These are phyloP conservation scores for Aphaenogaster floridana DNA, from an alignment of 1,140 invertebrate genomes.

Conservation along the genomic window DNA sequence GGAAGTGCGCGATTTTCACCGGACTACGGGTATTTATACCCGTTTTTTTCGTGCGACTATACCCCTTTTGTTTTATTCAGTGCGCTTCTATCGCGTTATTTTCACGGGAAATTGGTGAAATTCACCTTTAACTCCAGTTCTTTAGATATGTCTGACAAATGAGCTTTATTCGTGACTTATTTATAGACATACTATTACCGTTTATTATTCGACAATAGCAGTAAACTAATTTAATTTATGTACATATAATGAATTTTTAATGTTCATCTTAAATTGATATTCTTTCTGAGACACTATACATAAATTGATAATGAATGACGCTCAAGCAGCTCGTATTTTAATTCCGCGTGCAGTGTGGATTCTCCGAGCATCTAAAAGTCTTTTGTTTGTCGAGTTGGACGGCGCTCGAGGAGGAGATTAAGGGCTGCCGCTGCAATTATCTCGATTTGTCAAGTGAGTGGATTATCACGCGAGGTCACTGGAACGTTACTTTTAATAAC, in stretches of 20 bases:
- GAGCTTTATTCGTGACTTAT: neutral
- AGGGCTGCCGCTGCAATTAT: constrained; percentile 81
- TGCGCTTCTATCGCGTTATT: neutral
- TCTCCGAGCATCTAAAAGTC: constrained; percentile 19
- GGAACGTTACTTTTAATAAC: constrained; percentile 87
- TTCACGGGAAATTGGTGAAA: constrained; percentile 18
- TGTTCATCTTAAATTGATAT: neutral
- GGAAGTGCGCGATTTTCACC: constrained; percentile 62
- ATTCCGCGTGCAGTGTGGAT: constrained; percentile 19
- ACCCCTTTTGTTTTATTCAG: constrained; percentile 48
- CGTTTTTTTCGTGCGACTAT: constrained; percentile 41
- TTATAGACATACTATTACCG: neutral
- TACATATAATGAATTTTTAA: neutral
- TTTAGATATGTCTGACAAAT: neutral
- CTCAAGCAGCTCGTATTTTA: constrained; percentile 26
- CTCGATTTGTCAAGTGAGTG: constrained; percentile 83
- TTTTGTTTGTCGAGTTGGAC: constrained; percentile 47
- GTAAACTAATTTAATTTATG: neutral
- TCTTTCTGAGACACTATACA: neutral
- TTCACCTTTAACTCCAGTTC: neutral
- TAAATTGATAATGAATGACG: constrained; percentile 3
- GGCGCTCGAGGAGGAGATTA: constrained; percentile 56
- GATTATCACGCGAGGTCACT: constrained; percentile 81
- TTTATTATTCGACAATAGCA: neutral
- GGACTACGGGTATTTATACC: constrained; percentile 52